These are phyloP conservation scores for Rhincodon typus DNA, from an alignment of 2,797 vertebrate genomes.

Conservation along the genomic window DNA sequence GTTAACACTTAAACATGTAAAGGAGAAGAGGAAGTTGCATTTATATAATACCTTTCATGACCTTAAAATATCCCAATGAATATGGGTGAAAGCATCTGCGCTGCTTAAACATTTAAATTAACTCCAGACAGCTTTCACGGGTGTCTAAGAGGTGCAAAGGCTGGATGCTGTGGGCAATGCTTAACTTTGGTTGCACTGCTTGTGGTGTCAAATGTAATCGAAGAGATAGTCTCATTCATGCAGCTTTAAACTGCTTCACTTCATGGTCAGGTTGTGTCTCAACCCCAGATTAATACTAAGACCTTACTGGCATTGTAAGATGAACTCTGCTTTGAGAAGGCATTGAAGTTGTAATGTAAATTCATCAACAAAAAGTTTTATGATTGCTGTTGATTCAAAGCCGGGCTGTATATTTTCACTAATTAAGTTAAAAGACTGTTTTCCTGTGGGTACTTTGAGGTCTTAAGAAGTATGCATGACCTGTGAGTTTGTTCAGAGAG, in stretches of 20 bases:
- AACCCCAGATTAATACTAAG: not conserved
- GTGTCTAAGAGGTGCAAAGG: not conserved
- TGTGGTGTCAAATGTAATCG: slow-evolving; percentile 1
- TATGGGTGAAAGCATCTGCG: slow-evolving; percentile 24
- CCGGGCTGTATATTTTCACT: not conserved
- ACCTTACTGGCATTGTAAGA: not conserved
- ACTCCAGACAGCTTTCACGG: slow-evolving; percentile 6
- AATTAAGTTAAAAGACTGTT: not conserved
- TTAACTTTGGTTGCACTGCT: not conserved
- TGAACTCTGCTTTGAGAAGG: not conserved
- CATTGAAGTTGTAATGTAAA: not conserved
- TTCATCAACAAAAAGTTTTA: not conserved
- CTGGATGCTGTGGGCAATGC: slow-evolving; percentile 22
- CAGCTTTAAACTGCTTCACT: not conserved
- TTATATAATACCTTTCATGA: not conserved
- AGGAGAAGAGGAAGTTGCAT: not conserved
- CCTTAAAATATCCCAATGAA: not conserved
- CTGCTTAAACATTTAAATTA: slow-evolving; percentile 33
- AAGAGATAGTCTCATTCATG: not conserved
- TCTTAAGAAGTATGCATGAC: not conserved
- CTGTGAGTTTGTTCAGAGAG: not conserved
- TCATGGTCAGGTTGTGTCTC: not conserved
- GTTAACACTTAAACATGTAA: slow-evolving; percentile 16
- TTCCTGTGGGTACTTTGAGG: not conserved
- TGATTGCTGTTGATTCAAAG: not conserved